A percentile compares a stretch with the other conserved stretches of the same genome.
phyloP scores from a whole-genome alignment of 2,888 invertebrate genomes.

The Aphelenchoides bicaudatus region DNA sequence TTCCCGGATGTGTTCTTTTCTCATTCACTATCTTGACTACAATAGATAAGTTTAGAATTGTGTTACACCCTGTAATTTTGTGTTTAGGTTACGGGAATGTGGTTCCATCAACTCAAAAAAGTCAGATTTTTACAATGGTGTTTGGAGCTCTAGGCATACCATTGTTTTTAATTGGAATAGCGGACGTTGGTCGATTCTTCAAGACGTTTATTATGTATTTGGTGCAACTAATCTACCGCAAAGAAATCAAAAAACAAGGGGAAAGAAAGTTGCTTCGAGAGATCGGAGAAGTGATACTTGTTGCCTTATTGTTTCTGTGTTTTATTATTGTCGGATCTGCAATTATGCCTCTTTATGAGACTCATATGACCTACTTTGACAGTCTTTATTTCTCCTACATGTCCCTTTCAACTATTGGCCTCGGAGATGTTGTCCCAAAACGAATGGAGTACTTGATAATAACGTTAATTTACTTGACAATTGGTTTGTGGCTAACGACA shows the following conservation, averaged over 20 bases:
- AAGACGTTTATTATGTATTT: slow-evolving; percentile 48
- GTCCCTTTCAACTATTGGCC: slow-evolving; percentile 37
- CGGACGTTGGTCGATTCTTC: slow-evolving; percentile 52
- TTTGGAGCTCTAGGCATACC: slow-evolving; percentile 58
- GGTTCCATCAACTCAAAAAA: slow-evolving; percentile 48
- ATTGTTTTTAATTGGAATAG: slow-evolving; percentile 55
- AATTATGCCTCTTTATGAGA: slow-evolving; percentile 53
- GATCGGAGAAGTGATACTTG: slow-evolving; percentile 53
- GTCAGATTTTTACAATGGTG: slow-evolving; percentile 55
- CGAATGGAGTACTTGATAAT: slow-evolving; percentile 56
- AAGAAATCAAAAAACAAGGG: slow-evolving; percentile 54
- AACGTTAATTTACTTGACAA: slow-evolving; percentile 53
- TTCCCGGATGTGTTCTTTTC: slow-evolving; percentile 51
- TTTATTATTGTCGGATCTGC: slow-evolving; percentile 57
- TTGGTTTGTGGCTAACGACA: slow-evolving; percentile 56
- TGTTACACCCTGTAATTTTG: too few relatives aligned
- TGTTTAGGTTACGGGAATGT: slow-evolving; percentile 58
- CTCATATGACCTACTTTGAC: slow-evolving; percentile 55
- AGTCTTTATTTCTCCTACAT: slow-evolving; percentile 58
- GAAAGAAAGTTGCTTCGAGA: slow-evolving; percentile 50
- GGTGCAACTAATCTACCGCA: slow-evolving; percentile 44
- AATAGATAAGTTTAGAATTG: too few relatives aligned
- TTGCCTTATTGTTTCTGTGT: slow-evolving; percentile 45
- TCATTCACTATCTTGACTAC: slow-evolving; percentile 58
- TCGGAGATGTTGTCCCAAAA: slow-evolving; percentile 21